Percentiles rank a stretch among this genome's conserved stretches.
Conservation (phyloP, 2,113 vertebrate species). For the Furnarius figulus region DNA sequence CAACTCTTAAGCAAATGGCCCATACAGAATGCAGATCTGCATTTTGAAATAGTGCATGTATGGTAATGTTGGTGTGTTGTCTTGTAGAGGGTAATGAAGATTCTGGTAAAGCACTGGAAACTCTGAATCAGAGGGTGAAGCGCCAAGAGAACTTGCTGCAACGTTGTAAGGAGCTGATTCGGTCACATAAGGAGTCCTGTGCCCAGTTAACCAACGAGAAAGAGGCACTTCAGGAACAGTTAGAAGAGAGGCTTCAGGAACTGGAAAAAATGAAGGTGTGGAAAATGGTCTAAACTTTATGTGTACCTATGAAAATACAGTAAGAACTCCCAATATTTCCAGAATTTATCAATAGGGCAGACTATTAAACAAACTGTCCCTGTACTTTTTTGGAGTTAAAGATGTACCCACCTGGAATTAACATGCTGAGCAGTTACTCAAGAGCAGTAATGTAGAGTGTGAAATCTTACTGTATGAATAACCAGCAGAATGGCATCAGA, state of each 20-base stretch:
- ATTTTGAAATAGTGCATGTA: background rate
- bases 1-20: background rate
- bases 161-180: conserved; percentile 86
- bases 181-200: conserved; percentile 83
- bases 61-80: background rate
- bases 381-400: background rate
- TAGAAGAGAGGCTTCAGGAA: conserved; percentile 93
- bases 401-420: background rate
- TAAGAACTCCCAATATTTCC: background rate
- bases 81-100: conserved; percentile 75
- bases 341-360: background rate
- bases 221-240: conserved; percentile 91
- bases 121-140: conserved; percentile 84
- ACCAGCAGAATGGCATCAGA: background rate
- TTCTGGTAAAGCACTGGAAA: conserved; percentile 77
- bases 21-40: background rate
- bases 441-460: background rate
- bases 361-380: background rate
- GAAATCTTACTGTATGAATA: background rate
- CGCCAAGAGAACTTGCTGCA: conserved; percentile 91
- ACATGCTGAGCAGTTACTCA: background rate
- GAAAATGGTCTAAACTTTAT: background rate
- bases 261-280: conserved; percentile 95
- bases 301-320: background rate
- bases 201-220: conserved; percentile 87